Percentiles rank a stretch among this genome's conserved stretches.
Evolutionary conservation across 2,113 vertebrate species (phyloP).

Genomic region (Xiphias gladius): DNA sequence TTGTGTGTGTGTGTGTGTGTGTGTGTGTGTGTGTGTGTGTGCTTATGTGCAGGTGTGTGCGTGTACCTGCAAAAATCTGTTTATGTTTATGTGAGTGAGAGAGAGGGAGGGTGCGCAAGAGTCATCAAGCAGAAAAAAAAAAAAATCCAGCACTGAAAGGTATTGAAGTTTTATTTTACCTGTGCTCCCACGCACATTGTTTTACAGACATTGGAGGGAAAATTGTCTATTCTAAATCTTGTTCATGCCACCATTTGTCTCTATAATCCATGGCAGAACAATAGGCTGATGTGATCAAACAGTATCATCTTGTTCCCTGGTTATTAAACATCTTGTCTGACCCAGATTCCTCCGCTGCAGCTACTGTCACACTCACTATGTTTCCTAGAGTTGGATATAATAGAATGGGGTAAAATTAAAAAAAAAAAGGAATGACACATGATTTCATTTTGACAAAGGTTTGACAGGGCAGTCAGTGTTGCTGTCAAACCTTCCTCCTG

Average conservation of each 20-base stretch:
- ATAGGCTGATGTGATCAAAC: constrained; percentile 78
- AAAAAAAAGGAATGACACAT: constrained; percentile 28
- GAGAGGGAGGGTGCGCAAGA: constrained; percentile 20
- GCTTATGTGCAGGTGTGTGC: constrained; percentile 11
- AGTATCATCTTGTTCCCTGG: constrained; percentile 73
- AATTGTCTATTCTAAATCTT: constrained; percentile 70
- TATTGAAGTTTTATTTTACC: constrained; percentile 68
- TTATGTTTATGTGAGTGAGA: constrained; percentile 42
- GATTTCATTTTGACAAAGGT: constrained; percentile 48
- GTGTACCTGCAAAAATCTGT: constrained; percentile 43
- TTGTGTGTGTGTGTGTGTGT: background rate
- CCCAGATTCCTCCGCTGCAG: constrained; percentile 70
- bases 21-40: constrained; percentile 12
- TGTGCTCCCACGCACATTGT: constrained; percentile 65
- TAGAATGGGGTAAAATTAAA: constrained; percentile 38
- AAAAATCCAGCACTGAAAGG: constrained; percentile 51
- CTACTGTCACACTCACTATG: constrained; percentile 64
- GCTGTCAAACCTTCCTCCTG: constrained; percentile 51
- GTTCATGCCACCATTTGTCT: constrained; percentile 73
- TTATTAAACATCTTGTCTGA: constrained; percentile 78
- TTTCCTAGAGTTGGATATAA: constrained; percentile 59
- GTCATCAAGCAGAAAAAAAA: constrained; percentile 48
- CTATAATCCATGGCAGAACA: constrained; percentile 75
- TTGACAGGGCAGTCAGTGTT: constrained; percentile 58
- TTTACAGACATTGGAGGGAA: constrained; percentile 51